A percentile compares a stretch with the other conserved stretches of the same genome.
Conservation (phyloP, 2,888 invertebrate species). For the Hemaris fuciformis region DNA sequence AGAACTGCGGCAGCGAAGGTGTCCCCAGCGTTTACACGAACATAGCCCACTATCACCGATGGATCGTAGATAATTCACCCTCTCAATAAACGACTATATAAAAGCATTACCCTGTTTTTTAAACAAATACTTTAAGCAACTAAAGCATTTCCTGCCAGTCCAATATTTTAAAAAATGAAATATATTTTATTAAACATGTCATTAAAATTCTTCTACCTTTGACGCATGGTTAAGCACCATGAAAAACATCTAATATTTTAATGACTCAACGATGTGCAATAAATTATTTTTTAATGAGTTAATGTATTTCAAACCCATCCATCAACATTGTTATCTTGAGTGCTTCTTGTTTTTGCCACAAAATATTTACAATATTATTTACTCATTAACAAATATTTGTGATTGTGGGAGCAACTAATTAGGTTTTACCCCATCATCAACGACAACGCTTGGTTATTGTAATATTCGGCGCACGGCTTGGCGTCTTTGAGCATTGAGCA, state of each 20-base stretch:
- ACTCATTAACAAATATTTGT: not conserved
- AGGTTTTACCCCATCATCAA: conserved; percentile 7
- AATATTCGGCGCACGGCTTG: conserved; percentile 45
- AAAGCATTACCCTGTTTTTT: too few relatives aligned
- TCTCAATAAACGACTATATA: conserved; percentile 21
- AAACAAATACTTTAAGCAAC: too few relatives aligned
- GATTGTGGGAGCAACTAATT: not conserved
- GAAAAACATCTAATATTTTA: not conserved
- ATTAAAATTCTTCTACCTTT: not conserved
- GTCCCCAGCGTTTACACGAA: conserved; percentile 90
- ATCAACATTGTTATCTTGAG: not conserved
- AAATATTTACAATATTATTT: not conserved
- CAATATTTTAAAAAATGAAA: not conserved
- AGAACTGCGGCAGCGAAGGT: conserved; percentile 87
- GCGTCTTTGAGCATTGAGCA: conserved; percentile 44
- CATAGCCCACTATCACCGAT: conserved; percentile 86
- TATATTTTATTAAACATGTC: not conserved
- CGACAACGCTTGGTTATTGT: conserved; percentile 44
- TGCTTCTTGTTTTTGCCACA: not conserved
- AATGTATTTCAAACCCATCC: not conserved
- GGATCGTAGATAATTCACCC: conserved; percentile 85
- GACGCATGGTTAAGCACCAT: not conserved
- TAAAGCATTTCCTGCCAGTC: not conserved
- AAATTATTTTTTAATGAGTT: not conserved
- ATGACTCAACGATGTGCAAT: not conserved